Conservation (phyloP, 53 echinoderm and acorn worm species). For the Apostichopus leukothele region DNA sequence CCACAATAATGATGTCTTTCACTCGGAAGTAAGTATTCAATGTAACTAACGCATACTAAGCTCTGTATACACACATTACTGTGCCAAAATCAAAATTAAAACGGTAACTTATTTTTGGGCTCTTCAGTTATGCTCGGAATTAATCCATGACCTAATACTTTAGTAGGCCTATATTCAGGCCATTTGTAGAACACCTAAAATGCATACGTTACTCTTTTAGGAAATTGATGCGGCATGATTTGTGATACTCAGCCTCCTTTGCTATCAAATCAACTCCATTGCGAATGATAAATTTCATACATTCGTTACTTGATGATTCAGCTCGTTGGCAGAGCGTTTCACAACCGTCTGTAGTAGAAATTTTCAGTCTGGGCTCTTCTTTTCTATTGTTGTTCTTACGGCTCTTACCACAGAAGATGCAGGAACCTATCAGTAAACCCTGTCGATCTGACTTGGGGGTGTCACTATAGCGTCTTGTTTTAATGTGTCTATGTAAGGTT, state of each 20-base stretch:
- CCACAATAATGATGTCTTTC: no score
- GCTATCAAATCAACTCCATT: slow-evolving; percentile 51
- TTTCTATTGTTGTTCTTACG: slow-evolving; percentile 41
- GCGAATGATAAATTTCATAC: slow-evolving; percentile 41
- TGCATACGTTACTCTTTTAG: slow-evolving; percentile 1
- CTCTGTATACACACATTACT: no score
- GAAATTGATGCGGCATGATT: slow-evolving; percentile 50
- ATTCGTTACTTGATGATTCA: slow-evolving; percentile 32
- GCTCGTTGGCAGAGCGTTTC: slow-evolving; percentile 29
- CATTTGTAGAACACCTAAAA: no score
- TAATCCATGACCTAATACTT: no score
- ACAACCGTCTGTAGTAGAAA: slow-evolving; percentile 40
- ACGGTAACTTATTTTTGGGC: no score
- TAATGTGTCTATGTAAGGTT: background rate
- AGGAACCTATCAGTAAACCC: slow-evolving; percentile 47
- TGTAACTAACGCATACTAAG: no score
- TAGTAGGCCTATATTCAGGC: no score
- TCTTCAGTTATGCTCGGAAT: no score
- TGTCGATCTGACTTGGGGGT: slow-evolving; percentile 39
- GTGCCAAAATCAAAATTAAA: no score
- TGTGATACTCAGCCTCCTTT: slow-evolving; percentile 56
- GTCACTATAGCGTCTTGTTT: slow-evolving; percentile 27
- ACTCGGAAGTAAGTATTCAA: no score
- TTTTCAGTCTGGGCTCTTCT: slow-evolving; percentile 44
- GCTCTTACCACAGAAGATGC: slow-evolving; percentile 51